These are phyloP conservation scores for Mesembrinibis cayennensis DNA, from an alignment of 2,113 vertebrate species.

Conservation along the genomic window DNA sequence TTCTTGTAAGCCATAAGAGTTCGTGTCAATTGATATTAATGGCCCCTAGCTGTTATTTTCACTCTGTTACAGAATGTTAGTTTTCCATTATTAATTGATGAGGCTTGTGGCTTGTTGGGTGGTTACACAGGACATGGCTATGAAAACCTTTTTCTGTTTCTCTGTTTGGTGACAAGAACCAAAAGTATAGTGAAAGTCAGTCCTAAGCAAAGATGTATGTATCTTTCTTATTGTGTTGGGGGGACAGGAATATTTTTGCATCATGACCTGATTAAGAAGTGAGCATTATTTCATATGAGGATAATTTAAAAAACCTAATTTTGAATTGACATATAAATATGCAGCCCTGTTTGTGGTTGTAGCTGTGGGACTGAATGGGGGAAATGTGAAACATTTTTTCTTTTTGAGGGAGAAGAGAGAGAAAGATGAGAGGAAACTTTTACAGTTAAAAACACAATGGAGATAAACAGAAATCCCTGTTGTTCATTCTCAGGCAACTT, in stretches of 20 bases:
- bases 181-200: neutral
- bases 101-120: neutral
- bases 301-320: neutral
- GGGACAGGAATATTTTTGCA: neutral
- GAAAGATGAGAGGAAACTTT: neutral
- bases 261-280: neutral
- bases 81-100: constrained; percentile 29
- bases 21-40: constrained; percentile 16
- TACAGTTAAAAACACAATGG: neutral
- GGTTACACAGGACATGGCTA: neutral
- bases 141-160: neutral
- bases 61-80: neutral
- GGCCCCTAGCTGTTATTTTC: neutral
- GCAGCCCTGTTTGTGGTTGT: neutral
- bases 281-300: neutral
- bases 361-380: neutral
- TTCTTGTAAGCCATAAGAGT: neutral
- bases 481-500: neutral
- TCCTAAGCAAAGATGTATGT: neutral
- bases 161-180: neutral
- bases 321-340: neutral
- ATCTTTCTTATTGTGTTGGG: neutral
- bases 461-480: neutral
- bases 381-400: neutral
- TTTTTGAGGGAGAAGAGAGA: neutral